Evolutionary conservation across 2,888 invertebrate species (phyloP), one percentile per base, ranked within the genome.

Genomic region (Sinohyriopsis cumingii): DNA sequence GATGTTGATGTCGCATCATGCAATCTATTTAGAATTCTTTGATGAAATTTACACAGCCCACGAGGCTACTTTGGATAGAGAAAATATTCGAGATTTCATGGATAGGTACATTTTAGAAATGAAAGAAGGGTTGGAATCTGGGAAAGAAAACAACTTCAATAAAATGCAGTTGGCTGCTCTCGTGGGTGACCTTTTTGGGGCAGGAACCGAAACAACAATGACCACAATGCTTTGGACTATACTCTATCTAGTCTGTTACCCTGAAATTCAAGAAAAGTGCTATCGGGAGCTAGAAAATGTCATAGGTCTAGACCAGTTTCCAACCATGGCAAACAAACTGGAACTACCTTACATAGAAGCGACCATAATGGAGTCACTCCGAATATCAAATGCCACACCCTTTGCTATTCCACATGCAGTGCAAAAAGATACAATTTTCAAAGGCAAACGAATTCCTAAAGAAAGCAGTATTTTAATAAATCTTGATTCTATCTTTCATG

Each of bases 211-310:
- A 83, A 95, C 95, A 3, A 95, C 94, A 0, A 93, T 94, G n/a
- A 94, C 96, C 24, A 95, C 94, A 3, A 94, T 96, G 75, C 95
- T 95, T 86, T 96, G 96, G 92, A 94, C 94, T 74, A 91, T 96
- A 7, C 94, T 94, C 76, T 91, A 95, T 83, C 92, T 96, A 87
- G 95, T 95, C 12, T 92, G 94, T 62, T 93, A 96, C 85, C 94
- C 94, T 59, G 92, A 95, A 19, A 93, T 72, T 20, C 75, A 73
- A 59, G 67, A 68, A n/a, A 69, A 65, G 45, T 61, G 68, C 15
- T 63, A 61, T 25, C 22, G 59, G 28, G 77, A 77, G 55, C 73
- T 77, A 15, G 67, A 72, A 5, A 73, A 75, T 5, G 85, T 91
- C 63, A 89, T 91, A 65, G 88, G 88, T 67, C 53, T 19, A 1